A percentile compares a stretch with the other conserved stretches of the same genome.
phyloP scores from a whole-genome alignment of 2,797 vertebrate genomes.

The Protosalanx chinensis region DNA sequence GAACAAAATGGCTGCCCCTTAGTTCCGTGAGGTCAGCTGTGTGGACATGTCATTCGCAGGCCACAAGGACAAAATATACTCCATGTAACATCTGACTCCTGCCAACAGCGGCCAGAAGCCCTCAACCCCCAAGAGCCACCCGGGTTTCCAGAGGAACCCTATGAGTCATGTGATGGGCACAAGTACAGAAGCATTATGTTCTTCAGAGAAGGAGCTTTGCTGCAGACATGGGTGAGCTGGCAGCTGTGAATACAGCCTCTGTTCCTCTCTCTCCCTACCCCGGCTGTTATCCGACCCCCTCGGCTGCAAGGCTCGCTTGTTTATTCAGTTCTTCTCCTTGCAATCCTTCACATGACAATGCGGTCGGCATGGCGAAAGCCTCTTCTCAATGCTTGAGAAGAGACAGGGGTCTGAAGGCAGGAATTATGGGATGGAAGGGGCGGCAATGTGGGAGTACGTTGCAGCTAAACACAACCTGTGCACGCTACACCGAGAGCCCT shows the following conservation, averaged over 20 bases:
- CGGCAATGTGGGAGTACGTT: background rate
- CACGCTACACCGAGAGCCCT: no score
- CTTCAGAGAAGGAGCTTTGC: constrained; percentile 45
- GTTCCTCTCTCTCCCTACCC: constrained; percentile 5
- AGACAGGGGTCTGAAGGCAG: background rate
- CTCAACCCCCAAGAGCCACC: constrained; percentile 3
- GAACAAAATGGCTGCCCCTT: constrained; percentile 64
- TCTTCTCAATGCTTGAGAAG: background rate
- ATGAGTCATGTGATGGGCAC: constrained; percentile 54
- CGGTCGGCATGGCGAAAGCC: constrained; percentile 36
- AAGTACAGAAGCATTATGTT: constrained; percentile 19
- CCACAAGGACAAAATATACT: constrained; percentile 52
- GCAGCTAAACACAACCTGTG: no score
- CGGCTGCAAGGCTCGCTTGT: constrained; percentile 52
- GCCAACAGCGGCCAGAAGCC: background rate
- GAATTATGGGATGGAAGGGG: background rate
- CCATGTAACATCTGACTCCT: background rate
- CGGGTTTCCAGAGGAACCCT: constrained; percentile 42
- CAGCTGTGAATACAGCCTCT: constrained; percentile 51
- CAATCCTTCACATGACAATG: constrained; percentile 60
- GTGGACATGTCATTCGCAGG: constrained; percentile 40
- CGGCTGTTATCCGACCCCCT: constrained; percentile 61
- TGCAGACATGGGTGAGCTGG: constrained; percentile 26
- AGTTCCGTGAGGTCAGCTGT: constrained; percentile 55
- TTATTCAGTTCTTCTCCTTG: constrained; percentile 60